A percentile compares a stretch with the other conserved stretches of the same genome.
Conservation (phyloP, 2,113 vertebrate genomes). For the Erythrolamprus reginae region DNA sequence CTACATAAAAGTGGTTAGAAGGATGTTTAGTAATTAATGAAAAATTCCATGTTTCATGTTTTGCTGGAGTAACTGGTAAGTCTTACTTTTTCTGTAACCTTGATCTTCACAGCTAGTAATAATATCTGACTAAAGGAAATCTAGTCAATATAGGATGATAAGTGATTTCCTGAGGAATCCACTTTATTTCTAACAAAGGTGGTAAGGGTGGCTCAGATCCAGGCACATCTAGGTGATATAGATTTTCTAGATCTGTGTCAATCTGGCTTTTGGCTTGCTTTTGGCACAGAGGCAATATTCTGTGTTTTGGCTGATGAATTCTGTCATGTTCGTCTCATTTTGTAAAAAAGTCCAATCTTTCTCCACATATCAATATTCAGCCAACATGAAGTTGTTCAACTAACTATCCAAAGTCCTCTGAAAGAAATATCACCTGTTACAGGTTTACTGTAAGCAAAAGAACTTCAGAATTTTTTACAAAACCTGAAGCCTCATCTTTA, state of each 20-base stretch:
- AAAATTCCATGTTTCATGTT: neutral
- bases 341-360: neutral
- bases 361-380: neutral
- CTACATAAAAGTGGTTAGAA: neutral
- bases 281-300: neutral
- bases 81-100: neutral
- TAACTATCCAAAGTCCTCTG: neutral
- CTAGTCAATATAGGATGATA: neutral
- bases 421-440: neutral
- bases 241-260: neutral
- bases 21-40: neutral
- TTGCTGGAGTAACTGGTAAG: neutral
- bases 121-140: neutral
- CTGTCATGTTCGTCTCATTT: neutral
- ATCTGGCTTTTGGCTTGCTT: neutral
- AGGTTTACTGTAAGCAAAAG: neutral
- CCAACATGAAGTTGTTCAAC: neutral
- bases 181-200: neutral
- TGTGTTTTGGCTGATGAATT: neutral
- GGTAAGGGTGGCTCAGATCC: neutral
- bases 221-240: neutral
- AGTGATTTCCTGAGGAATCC: neutral
- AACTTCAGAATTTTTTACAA: neutral
- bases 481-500: neutral
- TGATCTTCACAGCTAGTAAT: neutral